These are phyloP conservation scores for Leptinotarsa juncta DNA, from an alignment of 2,888 invertebrate genomes.

Conservation along the genomic window DNA sequence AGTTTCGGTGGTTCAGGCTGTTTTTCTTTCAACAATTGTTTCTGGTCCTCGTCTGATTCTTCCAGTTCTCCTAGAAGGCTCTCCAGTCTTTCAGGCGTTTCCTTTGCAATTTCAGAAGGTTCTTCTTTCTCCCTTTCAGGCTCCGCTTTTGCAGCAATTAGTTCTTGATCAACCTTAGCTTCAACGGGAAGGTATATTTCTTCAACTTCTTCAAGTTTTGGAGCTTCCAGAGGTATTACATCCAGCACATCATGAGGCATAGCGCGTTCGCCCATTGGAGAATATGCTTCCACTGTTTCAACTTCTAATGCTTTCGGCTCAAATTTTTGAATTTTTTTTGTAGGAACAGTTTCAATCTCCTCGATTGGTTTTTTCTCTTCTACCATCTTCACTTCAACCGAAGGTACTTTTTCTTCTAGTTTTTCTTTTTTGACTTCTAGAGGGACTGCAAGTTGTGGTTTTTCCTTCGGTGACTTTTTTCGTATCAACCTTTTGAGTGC, in stretches of 20 bases:
- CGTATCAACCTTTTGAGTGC: background rate
- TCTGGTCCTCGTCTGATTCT: constrained; percentile 7
- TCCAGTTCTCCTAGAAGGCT: constrained; percentile 11
- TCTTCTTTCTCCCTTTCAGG: constrained; percentile 13
- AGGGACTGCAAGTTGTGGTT: background rate
- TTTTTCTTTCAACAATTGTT: background rate
- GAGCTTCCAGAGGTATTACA: no score
- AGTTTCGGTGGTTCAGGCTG: background rate
- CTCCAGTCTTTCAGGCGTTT: background rate
- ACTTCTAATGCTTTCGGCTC: no score
- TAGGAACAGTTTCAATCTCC: background rate
- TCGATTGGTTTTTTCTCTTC: background rate
- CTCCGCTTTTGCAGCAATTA: constrained; percentile 5
- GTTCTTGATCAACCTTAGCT: background rate
- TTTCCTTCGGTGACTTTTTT: background rate
- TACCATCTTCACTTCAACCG: background rate
- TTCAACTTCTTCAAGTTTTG: background rate
- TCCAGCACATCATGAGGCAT: no score
- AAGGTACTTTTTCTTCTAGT: constrained; percentile 3
- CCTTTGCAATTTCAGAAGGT: background rate
- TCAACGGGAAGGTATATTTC: no score
- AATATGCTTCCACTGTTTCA: no score
- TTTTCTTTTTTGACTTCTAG: background rate
- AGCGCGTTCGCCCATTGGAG: no score
- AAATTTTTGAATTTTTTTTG: no score